Evolutionary conservation across 2,797 vertebrate genomes (phyloP), one percentile per base, ranked within the genome.

Genomic region (Xenentodon cancila): DNA sequence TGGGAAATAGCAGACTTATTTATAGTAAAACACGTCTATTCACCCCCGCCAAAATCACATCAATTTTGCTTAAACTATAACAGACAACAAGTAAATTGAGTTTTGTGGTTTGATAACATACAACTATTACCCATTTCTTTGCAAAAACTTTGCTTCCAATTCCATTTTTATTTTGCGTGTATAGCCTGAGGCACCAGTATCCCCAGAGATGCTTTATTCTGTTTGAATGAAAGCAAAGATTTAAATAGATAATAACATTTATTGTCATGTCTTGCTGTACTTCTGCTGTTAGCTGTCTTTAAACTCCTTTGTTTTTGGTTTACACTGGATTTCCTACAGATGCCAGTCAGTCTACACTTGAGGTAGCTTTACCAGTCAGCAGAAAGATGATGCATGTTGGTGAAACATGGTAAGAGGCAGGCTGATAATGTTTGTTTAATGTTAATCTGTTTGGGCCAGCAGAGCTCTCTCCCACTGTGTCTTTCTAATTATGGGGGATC

Each of bases 401-500:
- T 18, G 61, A 81, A 81, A 83, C 77, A 75, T 54, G 59, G 46
- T 61, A 59, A 68, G 54, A 60, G 49, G 46, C 37, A 67, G 47
- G 30, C 53, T 53, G 34, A 75, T 75, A 70, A 61, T 57, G 52
- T 63, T 55, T 53, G 53, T 76, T 73, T 57, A 70, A 64, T 48
- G 73, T 67, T 75, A 59, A 47, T 62, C 54, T 64, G 47, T 67
- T 44, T 44, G 30, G 43, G 53, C 17, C 8, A 54, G 48, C 13
- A 5, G 49, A 63, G 57, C 64, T 59, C 30, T 77, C 64, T 65
- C 61, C 51, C 54, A 15, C 49, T 73, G 73, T 80, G 64, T 84
- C 70, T 58, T 64, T 84, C 79, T 85, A 84, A 88, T 87, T 88
- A 86, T 73, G 61, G 63, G 54, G 70, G 79, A 84, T 82, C 75